Evolutionary conservation across 2,888 invertebrate genomes (phyloP).

Genomic region (Lamproptera curius): DNA sequence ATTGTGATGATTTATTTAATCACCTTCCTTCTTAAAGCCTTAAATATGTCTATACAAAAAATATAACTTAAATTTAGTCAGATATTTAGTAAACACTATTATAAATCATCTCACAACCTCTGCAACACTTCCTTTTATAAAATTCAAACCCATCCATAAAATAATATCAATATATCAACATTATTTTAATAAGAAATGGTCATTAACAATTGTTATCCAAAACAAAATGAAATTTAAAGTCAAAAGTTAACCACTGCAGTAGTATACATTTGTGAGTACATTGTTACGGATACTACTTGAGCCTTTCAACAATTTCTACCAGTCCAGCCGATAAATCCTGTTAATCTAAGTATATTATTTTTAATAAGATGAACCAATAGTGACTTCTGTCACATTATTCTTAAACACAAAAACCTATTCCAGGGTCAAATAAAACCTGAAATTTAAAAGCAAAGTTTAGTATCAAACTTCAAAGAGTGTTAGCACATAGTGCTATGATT

Average conservation of each 20-base stretch:
- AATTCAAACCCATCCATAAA: constrained; percentile 43
- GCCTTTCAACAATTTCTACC: not conserved
- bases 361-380: constrained; percentile 25
- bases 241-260: not conserved
- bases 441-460: too few relatives aligned
- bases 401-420: constrained; percentile 29
- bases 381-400: not conserved
- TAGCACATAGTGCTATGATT: too few relatives aligned
- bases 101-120: constrained; percentile 78
- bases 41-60: constrained; percentile 70
- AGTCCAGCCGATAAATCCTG: not conserved
- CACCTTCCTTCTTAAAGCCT: constrained; percentile 64
- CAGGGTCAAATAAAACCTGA: too few relatives aligned
- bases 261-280: not conserved
- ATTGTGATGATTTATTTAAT: constrained; percentile 68
- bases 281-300: constrained; percentile 9
- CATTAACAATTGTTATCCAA: constrained; percentile 4
- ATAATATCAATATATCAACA: constrained; percentile 15
- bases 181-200: constrained; percentile 5
- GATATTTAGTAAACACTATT: constrained; percentile 74
- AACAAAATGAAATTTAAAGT: not conserved
- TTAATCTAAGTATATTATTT: constrained; percentile 19
- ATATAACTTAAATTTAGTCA: constrained; percentile 75
- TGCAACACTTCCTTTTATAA: constrained; percentile 67
- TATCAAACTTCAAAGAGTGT: too few relatives aligned